Evolutionary conservation across 1,140 invertebrate genomes (phyloP).

Genomic region (Lepidostoma basale): DNA sequence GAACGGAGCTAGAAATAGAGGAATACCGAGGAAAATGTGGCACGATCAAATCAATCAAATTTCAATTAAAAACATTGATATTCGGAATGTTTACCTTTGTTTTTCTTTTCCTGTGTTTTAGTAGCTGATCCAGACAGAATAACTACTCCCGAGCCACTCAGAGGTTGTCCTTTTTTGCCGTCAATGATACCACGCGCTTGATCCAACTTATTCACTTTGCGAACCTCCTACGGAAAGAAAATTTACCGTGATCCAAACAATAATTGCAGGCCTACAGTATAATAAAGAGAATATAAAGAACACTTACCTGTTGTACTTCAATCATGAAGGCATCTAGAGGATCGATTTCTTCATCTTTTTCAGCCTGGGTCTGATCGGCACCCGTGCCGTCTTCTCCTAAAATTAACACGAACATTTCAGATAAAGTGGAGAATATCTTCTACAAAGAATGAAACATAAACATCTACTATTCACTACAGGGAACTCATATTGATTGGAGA

Average conservation of each 20-base stretch:
- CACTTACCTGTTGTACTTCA: conserved; percentile 63
- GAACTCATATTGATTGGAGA: too few relatives aligned
- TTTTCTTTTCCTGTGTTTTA: conserved; percentile 73
- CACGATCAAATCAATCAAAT: too few relatives aligned
- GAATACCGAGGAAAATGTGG: too few relatives aligned
- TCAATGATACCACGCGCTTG: conserved; percentile 58
- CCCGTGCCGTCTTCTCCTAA: conserved; percentile 61
- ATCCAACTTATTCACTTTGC: conserved; percentile 86
- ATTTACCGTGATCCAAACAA: too few relatives aligned
- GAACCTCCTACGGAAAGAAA: conserved; percentile 73
- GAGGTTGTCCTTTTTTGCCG: conserved; percentile 53
- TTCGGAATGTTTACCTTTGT: conserved; percentile 60
- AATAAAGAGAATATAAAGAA: not conserved
- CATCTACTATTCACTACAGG: too few relatives aligned
- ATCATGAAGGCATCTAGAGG: conserved; percentile 97
- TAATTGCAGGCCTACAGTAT: too few relatives aligned
- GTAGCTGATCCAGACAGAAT: conserved; percentile 90
- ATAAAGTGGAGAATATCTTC: too few relatives aligned
- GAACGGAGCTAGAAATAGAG: too few relatives aligned
- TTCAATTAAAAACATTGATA: too few relatives aligned
- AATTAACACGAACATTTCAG: too few relatives aligned
- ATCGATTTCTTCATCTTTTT: conserved; percentile 81
- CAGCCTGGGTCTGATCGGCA: conserved; percentile 53
- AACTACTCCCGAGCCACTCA: conserved; percentile 65
- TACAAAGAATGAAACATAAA: too few relatives aligned